These are phyloP conservation scores for Cyclargus thomasi DNA, from an alignment of 1,140 invertebrate genomes.

Conservation along the genomic window DNA sequence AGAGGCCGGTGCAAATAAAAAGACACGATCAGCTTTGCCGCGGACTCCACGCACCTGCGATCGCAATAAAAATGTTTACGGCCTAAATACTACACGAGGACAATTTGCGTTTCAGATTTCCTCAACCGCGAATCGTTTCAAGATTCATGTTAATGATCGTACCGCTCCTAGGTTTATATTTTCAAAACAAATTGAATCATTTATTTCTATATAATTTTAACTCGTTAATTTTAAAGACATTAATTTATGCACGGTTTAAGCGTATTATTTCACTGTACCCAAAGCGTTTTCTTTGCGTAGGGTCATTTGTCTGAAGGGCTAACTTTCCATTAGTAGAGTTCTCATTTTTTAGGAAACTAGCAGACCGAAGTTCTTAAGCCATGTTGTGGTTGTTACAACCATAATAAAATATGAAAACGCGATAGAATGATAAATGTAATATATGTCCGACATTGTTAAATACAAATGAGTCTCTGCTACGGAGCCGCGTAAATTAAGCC, in stretches of 20 bases:
- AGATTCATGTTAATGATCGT: conserved; percentile 23
- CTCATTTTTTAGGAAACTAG: too few relatives aligned
- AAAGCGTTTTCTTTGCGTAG: not conserved
- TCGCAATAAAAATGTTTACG: conserved; percentile 58
- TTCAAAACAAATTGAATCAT: not conserved
- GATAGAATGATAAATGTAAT: not conserved
- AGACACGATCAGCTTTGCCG: conserved; percentile 33
- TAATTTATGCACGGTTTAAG: not conserved
- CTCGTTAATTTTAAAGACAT: not conserved
- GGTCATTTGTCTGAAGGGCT: too few relatives aligned
- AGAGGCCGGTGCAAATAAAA: conserved; percentile 35
- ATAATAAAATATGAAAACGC: not conserved
- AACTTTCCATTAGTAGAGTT: too few relatives aligned
- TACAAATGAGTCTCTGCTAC: not conserved
- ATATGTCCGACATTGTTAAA: not conserved
- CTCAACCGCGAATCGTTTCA: conserved; percentile 38
- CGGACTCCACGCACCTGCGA: conserved; percentile 51
- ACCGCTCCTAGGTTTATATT: conserved; percentile 11
- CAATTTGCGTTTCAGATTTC: conserved; percentile 42
- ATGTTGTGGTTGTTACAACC: not conserved
- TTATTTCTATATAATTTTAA: not conserved
- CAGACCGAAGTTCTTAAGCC: too few relatives aligned
- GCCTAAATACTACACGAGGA: conserved; percentile 40
- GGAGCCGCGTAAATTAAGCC: not conserved
- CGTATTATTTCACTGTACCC: not conserved